These are phyloP conservation scores for Garra rufa DNA, from an alignment of 2,113 vertebrate genomes.

Conservation along the genomic window DNA sequence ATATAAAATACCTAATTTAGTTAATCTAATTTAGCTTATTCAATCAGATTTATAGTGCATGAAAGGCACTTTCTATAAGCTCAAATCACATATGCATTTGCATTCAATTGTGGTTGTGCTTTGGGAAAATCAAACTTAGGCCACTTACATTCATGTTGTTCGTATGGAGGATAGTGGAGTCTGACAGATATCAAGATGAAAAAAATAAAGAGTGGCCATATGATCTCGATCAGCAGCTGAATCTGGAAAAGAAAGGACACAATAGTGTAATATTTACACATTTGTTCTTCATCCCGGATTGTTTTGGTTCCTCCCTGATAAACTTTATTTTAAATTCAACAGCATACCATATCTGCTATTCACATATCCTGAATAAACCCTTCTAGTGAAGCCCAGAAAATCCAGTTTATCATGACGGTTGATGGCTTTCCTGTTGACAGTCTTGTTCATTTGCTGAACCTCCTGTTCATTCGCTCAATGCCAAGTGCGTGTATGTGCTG, in stretches of 20 bases:
- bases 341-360: background rate
- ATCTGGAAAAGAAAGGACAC: slow-evolving; percentile 75
- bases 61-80: background rate
- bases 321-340: background rate
- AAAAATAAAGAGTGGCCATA: slow-evolving; percentile 98
- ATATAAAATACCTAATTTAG: background rate
- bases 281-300: background rate
- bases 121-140: background rate
- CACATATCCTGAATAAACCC: background rate
- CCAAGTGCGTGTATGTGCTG: background rate
- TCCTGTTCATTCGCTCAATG: background rate
- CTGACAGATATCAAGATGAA: slow-evolving; percentile 96
- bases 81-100: background rate
- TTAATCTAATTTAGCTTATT: background rate
- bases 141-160: slow-evolving; percentile 97
- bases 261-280: background rate
- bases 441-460: background rate
- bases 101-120: background rate
- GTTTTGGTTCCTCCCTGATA: background rate
- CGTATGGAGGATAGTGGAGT: slow-evolving; percentile 91
- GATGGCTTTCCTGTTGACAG: slow-evolving; percentile 4
- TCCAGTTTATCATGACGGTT: background rate
- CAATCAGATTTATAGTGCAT: background rate
- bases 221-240: slow-evolving; percentile 92
- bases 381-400: background rate